Percentiles rank a stretch among this genome's conserved stretches.
phyloP scores from a whole-genome alignment of 1,140 invertebrate genomes.

The Atta texana region DNA sequence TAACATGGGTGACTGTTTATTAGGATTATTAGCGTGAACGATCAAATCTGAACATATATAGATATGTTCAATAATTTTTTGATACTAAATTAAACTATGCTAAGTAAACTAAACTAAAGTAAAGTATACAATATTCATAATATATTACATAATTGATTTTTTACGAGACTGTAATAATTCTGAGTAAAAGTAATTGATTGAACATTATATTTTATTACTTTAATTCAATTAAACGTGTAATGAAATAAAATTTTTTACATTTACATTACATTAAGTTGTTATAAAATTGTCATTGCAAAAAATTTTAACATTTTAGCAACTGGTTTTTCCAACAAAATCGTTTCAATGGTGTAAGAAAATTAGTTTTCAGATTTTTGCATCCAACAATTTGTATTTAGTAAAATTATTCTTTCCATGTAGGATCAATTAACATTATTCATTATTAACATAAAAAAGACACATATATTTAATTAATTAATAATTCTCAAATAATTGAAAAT shows the following conservation, averaged over 20 bases:
- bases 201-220: too few relatives aligned
- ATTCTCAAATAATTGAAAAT: background rate
- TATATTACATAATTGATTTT: background rate
- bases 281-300: too few relatives aligned
- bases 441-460: background rate
- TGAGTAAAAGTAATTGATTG: background rate
- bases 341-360: too few relatives aligned
- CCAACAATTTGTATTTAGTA: too few relatives aligned
- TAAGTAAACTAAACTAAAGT: too few relatives aligned
- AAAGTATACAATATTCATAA: background rate
- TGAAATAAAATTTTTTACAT: background rate
- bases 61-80: background rate
- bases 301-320: too few relatives aligned
- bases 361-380: too few relatives aligned
- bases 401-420: too few relatives aligned
- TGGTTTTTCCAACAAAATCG: too few relatives aligned
- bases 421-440: background rate
- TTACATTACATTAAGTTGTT: background rate
- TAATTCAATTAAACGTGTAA: background rate
- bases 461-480: background rate
- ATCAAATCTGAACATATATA: background rate
- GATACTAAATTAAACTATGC: background rate
- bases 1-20: constrained; percentile 25
- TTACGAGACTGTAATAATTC: background rate
- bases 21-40: constrained; percentile 15